phyloP scores from a whole-genome alignment of 2,888 invertebrate species.

The Galerucella pusilla region DNA sequence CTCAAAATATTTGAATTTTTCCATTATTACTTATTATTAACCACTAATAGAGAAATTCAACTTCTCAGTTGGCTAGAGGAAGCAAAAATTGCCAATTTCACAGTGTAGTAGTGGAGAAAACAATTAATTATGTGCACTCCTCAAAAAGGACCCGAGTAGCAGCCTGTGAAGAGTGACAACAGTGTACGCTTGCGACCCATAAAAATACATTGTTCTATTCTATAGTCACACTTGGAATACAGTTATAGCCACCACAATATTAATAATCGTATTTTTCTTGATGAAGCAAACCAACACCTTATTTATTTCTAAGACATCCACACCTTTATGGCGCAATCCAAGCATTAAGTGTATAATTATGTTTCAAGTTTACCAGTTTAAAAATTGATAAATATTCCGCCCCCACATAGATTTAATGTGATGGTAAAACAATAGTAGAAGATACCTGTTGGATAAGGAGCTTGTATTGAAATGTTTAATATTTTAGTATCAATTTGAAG shows the following conservation, averaged over 20 bases:
- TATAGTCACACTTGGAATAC: not conserved
- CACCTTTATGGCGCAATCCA: not conserved
- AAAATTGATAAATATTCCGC: conserved; percentile 11
- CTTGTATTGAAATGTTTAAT: not conserved
- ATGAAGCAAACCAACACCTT: not conserved
- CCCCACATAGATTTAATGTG: not conserved
- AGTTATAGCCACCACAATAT: not conserved
- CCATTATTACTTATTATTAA: no score
- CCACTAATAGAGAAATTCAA: no score
- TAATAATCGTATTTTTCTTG: not conserved
- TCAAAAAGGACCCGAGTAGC: no score
- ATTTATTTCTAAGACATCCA: not conserved
- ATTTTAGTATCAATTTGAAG: not conserved
- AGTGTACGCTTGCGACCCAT: no score
- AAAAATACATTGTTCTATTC: no score
- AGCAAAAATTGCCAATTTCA: no score
- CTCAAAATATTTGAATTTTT: no score
- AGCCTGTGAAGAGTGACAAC: no score
- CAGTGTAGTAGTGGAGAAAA: no score
- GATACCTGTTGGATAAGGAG: not conserved
- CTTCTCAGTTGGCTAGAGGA: no score
- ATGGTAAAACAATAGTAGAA: not conserved
- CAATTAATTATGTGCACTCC: no score
- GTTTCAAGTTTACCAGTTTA: not conserved
- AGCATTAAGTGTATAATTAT: conserved; percentile 7